Evolutionary conservation across 2,797 vertebrate species (phyloP), one percentile per base, ranked within the genome.

Genomic region (Onychomys torridus): DNA sequence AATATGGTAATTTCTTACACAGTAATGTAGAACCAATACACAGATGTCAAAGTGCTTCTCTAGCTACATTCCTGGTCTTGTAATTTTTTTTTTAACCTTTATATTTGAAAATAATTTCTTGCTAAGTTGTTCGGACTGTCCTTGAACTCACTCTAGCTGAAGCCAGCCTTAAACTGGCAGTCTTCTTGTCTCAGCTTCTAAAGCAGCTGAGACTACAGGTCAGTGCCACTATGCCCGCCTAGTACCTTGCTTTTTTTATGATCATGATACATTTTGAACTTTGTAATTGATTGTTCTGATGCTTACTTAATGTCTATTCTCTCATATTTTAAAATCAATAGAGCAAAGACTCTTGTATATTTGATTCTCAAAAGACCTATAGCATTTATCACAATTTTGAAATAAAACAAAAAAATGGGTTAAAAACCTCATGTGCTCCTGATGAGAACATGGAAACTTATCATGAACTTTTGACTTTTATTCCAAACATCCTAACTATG

Each of bases 351-450:
- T 17, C 10, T 89, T 90, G 2, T 37, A 49, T 55, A 23, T 83
- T 92, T 86, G 52, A 32, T 67, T 27, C 46, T 81, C 19, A 83
- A 84, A 95, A 71, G 82, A 82, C 27, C 25, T 52, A 9, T 89
- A 65, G 52, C 25, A 81, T 83, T 95, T 95, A 85, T 69, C 8
- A 86, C 49, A 87, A 63, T 82, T 69, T 55, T 93, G 71, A 95
- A 94, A 76, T 82, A 43, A 90, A 65, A 90, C 63, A 87, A 65
- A 71, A 71, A 91, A 76, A 55, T 75, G 17, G 87, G 81, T 61
- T 65, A 49, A 57, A 11, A 78, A 78, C 17, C 46, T 1, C 3
- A 69, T 34, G 7, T 86, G 10, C 21, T 84, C n/a, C 76, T 87
- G 6, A 83, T 57, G 34, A 63, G n/a, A 65, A 46, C 43, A 40